Conservation (phyloP, 2,113 vertebrate species). For the Trichechus manatus region DNA sequence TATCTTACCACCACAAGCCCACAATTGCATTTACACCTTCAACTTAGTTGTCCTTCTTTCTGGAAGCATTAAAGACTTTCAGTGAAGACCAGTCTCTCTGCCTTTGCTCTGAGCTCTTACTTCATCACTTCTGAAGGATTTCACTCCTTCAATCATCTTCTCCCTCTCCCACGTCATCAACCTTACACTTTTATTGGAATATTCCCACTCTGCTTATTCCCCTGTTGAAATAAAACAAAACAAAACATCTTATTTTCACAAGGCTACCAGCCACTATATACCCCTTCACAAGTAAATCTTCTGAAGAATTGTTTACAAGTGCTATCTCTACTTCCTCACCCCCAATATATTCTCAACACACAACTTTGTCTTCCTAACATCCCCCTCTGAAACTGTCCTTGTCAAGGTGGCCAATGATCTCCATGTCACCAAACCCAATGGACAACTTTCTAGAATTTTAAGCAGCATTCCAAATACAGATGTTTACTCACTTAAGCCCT, state of each 20-base stretch:
- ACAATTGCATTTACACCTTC: background rate
- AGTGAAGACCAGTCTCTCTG: accelerated
- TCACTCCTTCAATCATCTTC: background rate
- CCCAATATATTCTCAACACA: background rate
- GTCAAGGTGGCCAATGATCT: background rate
- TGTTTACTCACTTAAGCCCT: background rate
- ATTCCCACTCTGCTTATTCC: background rate
- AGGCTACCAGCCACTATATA: background rate
- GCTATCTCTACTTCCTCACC: background rate
- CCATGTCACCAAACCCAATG: background rate
- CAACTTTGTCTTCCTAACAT: background rate
- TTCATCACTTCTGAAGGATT: too few relatives aligned
- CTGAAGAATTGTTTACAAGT: background rate
- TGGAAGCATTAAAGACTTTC: background rate
- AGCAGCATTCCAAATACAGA: background rate
- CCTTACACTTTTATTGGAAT: background rate
- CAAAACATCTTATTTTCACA: background rate
- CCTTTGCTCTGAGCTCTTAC: background rate
- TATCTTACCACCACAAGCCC: background rate
- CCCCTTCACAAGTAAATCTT: background rate
- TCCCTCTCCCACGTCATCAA: background rate
- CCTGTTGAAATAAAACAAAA: background rate
- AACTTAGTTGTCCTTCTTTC: background rate
- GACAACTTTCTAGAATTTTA: background rate
- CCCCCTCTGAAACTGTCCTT: background rate